These are phyloP conservation scores for Sisyra terminalis DNA, from an alignment of 2,888 invertebrate genomes.

Conservation along the genomic window DNA sequence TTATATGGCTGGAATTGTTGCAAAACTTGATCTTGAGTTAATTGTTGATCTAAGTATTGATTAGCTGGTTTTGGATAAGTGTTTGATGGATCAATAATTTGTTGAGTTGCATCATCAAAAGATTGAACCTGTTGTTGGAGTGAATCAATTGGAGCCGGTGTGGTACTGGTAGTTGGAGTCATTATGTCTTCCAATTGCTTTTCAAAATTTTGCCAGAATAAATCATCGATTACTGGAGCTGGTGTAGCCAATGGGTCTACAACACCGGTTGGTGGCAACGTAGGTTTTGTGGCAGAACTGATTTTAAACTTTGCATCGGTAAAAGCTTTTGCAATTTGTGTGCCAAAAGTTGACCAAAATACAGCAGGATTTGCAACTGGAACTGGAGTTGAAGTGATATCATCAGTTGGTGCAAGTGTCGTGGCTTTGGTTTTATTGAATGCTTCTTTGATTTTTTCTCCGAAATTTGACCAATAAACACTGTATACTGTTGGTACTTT, in stretches of 20 bases:
- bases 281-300: conserved; percentile 3
- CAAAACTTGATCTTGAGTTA: neutral
- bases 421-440: conserved; percentile 2
- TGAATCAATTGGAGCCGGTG: neutral
- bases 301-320: conserved; percentile 1
- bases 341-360: conserved; percentile 1
- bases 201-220: conserved; percentile 1
- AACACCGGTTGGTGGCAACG: neutral
- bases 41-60: neutral
- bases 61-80: neutral
- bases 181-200: neutral
- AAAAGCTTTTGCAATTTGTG: neutral
- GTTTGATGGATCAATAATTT: neutral
- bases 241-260: neutral
- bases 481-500: neutral
- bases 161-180: neutral
- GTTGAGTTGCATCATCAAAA: neutral
- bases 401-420: neutral
- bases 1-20: neutral
- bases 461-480: conserved; percentile 1
- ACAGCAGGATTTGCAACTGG: neutral
- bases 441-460: conserved; percentile 4
- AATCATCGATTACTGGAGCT: neutral
- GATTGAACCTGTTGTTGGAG: neutral
- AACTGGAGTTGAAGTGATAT: neutral